Conservation (phyloP, 2,888 invertebrate genomes). For the Itoplectis maculator region DNA sequence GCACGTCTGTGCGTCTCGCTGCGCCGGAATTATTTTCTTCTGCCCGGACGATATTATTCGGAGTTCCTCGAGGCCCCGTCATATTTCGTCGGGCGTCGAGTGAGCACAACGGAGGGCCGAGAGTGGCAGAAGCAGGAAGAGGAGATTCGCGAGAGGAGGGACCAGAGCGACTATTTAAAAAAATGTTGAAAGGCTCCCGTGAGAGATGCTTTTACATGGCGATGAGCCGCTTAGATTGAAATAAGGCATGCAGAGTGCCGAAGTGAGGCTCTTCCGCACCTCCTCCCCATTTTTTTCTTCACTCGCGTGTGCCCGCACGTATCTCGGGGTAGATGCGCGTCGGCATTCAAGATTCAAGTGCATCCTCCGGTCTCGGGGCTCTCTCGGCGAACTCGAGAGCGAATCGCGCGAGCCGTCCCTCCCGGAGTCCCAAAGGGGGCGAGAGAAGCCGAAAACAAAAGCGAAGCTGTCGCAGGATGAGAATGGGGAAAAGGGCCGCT, state of each 20-base stretch:
- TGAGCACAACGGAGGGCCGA: too few species aligned
- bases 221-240: constrained; percentile 66
- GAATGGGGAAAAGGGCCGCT: constrained; percentile 49
- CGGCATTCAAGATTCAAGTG: constrained; percentile 60
- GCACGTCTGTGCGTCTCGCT: not conserved
- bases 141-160: not conserved
- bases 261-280: constrained; percentile 9
- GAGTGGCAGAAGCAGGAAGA: too few species aligned
- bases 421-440: constrained; percentile 29
- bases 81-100: too few species aligned
- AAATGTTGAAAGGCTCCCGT: constrained; percentile 28
- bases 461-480: constrained; percentile 47
- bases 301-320: constrained; percentile 41
- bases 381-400: constrained; percentile 57
- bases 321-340: constrained; percentile 26
- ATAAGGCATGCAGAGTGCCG: constrained; percentile 47
- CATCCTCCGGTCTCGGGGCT: constrained; percentile 45
- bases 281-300: constrained; percentile 34
- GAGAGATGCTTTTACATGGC: constrained; percentile 43
- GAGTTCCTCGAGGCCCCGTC: too few species aligned
- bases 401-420: too few species aligned
- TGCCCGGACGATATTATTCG: too few species aligned
- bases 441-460: constrained; percentile 57
- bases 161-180: constrained; percentile 28
- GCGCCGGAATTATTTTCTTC: not conserved